A percentile compares a stretch with the other conserved stretches of the same genome.
These are phyloP conservation scores for Pristionchus exspectatus DNA, from an alignment of 2,888 invertebrate species.

Conservation along the genomic window DNA sequence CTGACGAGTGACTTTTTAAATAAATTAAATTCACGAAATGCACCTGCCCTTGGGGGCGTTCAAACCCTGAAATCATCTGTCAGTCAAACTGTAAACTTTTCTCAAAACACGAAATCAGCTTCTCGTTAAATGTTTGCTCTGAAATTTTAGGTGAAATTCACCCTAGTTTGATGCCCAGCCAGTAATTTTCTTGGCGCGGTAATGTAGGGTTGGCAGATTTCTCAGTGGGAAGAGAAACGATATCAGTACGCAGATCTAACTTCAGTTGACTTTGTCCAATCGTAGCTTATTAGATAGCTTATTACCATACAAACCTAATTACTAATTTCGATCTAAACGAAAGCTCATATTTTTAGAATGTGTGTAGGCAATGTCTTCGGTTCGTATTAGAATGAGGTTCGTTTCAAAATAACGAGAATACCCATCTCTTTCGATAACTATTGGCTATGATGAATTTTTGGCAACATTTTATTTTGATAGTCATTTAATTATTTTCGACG, in stretches of 20 bases:
- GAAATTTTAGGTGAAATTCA: neutral
- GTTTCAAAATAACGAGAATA: too few relatives aligned
- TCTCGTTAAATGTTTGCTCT: neutral
- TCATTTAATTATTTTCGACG: neutral
- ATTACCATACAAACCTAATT: too few relatives aligned
- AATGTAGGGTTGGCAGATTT: neutral
- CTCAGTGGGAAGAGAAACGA: neutral
- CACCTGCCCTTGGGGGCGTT: constrained; percentile 19
- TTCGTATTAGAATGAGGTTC: too few relatives aligned
- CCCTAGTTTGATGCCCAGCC: constrained; percentile 4
- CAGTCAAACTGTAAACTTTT: neutral
- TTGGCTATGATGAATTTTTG: too few relatives aligned
- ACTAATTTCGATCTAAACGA: too few relatives aligned
- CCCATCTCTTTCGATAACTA: too few relatives aligned
- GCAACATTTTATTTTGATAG: too few relatives aligned
- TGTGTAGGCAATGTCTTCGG: too few relatives aligned
- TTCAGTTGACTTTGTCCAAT: neutral
- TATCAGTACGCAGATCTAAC: neutral
- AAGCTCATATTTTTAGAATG: too few relatives aligned
- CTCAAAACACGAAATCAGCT: constrained; percentile 12
- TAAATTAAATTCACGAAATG: neutral
- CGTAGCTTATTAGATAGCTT: too few relatives aligned
- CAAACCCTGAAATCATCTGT: neutral
- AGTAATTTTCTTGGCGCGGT: neutral
- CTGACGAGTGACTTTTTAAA: neutral